Evolutionary conservation across 2,113 vertebrate species (phyloP).

Genomic region (Pholis gunnellus): DNA sequence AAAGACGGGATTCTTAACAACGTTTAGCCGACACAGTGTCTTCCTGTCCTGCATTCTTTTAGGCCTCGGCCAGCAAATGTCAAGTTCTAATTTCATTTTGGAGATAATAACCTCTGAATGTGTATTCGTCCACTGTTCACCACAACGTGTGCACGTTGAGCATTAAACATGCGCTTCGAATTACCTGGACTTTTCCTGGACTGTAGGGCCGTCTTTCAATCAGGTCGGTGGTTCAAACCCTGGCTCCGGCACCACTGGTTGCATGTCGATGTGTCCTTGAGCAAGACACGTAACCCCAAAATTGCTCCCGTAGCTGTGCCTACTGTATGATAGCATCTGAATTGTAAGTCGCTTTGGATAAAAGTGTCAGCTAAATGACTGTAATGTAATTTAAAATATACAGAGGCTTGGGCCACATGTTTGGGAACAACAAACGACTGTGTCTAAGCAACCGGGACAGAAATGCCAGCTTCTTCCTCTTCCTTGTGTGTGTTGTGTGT

Average conservation of each 20-base stretch:
- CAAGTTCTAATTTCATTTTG: background rate
- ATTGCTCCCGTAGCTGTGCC: too few relatives aligned
- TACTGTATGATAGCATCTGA: too few relatives aligned
- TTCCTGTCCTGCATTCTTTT: background rate
- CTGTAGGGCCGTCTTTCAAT: too few relatives aligned
- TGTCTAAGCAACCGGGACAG: conserved; percentile 41
- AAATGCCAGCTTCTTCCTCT: conserved; percentile 13
- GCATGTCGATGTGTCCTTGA: too few relatives aligned
- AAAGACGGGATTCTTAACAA: background rate
- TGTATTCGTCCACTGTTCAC: background rate
- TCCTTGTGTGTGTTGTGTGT: background rate
- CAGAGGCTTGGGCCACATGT: too few relatives aligned
- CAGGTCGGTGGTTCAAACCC: too few relatives aligned
- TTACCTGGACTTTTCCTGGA: background rate
- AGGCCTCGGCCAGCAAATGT: background rate
- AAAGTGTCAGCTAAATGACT: too few relatives aligned
- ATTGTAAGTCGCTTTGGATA: too few relatives aligned
- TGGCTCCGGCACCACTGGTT: too few relatives aligned
- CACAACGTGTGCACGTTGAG: background rate
- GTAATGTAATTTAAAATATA: too few relatives aligned
- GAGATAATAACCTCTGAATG: background rate
- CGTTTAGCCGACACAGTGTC: background rate
- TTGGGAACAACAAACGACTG: background rate
- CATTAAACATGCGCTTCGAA: background rate
- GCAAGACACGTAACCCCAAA: too few relatives aligned